Evolutionary conservation across 2,113 vertebrate genomes (phyloP).

Genomic region (Otus sunia): DNA sequence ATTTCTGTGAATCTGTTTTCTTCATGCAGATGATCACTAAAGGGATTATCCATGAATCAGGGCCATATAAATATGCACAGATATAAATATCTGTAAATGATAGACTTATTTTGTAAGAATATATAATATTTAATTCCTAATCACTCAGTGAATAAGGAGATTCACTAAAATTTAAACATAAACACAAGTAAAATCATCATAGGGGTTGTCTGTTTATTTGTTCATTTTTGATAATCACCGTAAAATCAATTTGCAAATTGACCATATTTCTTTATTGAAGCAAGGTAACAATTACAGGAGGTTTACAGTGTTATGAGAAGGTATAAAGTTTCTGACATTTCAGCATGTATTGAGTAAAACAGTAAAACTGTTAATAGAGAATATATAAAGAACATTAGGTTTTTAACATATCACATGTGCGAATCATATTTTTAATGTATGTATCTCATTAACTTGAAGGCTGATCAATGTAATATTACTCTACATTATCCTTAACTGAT

Average conservation of each 20-base stretch:
- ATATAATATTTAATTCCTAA: background rate
- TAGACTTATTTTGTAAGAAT: background rate
- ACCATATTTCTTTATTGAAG: background rate
- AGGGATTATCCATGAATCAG: background rate
- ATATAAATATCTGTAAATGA: background rate
- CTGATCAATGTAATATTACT: background rate
- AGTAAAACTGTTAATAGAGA: background rate
- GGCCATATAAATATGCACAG: background rate
- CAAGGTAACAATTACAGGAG: background rate
- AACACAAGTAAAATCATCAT: background rate
- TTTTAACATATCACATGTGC: accelerated
- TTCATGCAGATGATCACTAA: background rate
- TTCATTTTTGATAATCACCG: background rate
- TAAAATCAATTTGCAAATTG: background rate
- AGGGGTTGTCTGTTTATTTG: background rate
- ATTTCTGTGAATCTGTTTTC: background rate
- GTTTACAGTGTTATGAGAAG: background rate
- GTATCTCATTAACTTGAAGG: background rate
- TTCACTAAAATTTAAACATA: background rate
- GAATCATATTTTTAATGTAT: background rate
- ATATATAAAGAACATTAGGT: background rate
- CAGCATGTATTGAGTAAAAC: background rate
- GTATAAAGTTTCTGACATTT: background rate
- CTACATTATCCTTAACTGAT: background rate
- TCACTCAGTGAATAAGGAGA: background rate